Base-by-base conservation (phyloP, 1,140 invertebrate species). In the Dendrolimus punctatus region DNA sequence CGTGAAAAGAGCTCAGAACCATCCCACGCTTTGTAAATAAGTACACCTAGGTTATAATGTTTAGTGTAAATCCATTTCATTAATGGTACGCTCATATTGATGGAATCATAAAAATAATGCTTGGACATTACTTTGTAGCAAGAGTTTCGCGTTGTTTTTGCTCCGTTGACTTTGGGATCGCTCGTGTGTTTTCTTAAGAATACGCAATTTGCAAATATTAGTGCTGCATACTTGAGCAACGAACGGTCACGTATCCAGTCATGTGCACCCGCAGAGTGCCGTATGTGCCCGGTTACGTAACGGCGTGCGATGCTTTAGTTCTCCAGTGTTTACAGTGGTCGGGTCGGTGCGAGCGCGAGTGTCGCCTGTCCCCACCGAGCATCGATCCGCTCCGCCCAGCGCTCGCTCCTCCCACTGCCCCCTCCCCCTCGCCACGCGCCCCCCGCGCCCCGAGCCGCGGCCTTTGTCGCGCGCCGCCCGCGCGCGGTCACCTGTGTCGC, bases 331-430 rank as follows among this genome's bases (percentile, higher is more conserved):
- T 81, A 80, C 73, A 73, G 78, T 70, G 75, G 71, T 65, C 65
- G 69, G 58, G 49, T 58, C 40, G 50, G 46, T 48, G 46, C 56
- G 71, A 64, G 68, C 69, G 68, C 72, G 68, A 73, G 56, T 85
- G 80, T 85, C 81, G 81, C 75, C 61, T 82, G 77, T 81, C 82
- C 82, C 82, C 78, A 73, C 80, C 66, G 76, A 68, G 77, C 75
- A 85, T 85, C 81, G 79, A 82, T 82, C 81, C 77, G 77, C 79
- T 77, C 81, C 81, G 79, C 81, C 77, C 81, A 79, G 76, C 77
- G 60, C 67, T 68, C 64, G 78, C 80, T 80, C 78, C 78, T 77
- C 78, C 80, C 77, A 80, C 68, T 71, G 65, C 58, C 58, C 58
- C 59, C 66, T 62, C 56, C 54, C 53, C 10, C 51, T 50, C 58